Conservation (phyloP, 2,888 invertebrate species). For the Amphimallon solstitiale region DNA sequence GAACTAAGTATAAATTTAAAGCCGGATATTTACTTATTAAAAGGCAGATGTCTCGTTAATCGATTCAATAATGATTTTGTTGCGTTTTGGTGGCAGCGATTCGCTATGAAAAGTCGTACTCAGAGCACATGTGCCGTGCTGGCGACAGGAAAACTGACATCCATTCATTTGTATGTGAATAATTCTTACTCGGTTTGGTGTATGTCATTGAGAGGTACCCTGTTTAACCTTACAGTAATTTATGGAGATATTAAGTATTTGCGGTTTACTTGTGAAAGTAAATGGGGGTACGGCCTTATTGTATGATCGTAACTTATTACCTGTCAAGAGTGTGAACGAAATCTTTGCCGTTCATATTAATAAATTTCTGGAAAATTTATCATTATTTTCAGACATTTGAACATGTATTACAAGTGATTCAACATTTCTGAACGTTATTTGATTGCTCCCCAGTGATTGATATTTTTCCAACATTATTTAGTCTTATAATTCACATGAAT, state of each 20-base stretch:
- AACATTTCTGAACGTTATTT: too few relatives aligned
- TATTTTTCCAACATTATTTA: too few relatives aligned
- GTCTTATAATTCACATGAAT: too few relatives aligned
- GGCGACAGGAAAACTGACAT: neutral
- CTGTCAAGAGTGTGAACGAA: neutral
- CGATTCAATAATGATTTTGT: conserved; percentile 30
- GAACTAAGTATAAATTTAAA: conserved; percentile 27
- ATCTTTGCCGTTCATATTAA: neutral
- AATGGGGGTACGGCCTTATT: neutral
- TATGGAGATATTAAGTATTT: conserved; percentile 16
- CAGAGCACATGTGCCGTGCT: conserved; percentile 4
- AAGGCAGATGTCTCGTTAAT: conserved; percentile 31
- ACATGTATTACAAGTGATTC: too few relatives aligned
- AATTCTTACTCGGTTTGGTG: conserved; percentile 2
- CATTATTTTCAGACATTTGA: too few relatives aligned
- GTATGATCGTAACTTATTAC: neutral
- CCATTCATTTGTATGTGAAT: conserved; percentile 12
- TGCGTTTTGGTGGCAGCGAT: conserved; percentile 10
- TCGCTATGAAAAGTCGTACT: neutral
- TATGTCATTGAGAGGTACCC: neutral
- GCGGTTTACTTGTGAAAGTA: conserved; percentile 10
- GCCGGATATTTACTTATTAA: conserved; percentile 32
- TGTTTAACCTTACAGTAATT: neutral
- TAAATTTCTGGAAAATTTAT: too few relatives aligned
- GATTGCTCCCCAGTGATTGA: too few relatives aligned